phyloP scores from a whole-genome alignment of 2,888 invertebrate genomes.

The Leptinotarsa haldemani region DNA sequence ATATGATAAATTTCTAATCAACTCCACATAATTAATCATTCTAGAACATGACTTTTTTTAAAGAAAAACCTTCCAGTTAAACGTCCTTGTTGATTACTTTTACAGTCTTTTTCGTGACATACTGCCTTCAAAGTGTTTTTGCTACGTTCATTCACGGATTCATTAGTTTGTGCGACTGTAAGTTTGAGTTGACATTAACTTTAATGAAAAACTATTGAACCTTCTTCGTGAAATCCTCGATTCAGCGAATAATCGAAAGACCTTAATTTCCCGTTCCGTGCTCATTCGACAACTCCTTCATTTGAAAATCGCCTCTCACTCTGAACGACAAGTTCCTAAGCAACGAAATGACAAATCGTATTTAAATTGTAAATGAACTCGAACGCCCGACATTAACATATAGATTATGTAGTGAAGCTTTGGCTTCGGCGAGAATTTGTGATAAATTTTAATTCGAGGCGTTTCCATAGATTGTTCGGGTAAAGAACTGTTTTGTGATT shows the following conservation, averaged over 20 bases:
- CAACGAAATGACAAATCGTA: constrained; percentile 33
- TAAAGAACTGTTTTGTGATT: neutral
- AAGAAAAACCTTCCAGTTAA: no score
- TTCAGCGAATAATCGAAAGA: neutral
- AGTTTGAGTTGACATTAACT: neutral
- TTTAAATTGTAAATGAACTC: constrained; percentile 49
- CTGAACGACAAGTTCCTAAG: constrained; percentile 28
- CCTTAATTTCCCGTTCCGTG: constrained; percentile 1
- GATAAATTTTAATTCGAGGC: constrained; percentile 22
- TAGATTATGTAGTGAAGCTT: constrained; percentile 30
- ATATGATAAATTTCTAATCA: no score
- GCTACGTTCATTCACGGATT: neutral
- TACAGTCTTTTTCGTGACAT: no score
- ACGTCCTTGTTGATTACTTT: no score
- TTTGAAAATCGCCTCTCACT: constrained; percentile 25
- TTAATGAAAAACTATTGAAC: neutral
- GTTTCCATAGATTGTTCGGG: constrained; percentile 14
- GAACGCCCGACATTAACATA: constrained; percentile 36
- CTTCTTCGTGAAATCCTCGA: neutral
- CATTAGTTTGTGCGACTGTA: neutral
- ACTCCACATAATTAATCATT: no score
- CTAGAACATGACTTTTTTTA: no score
- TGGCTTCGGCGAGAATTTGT: constrained; percentile 6
- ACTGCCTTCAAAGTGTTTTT: no score
- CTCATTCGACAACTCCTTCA: constrained; percentile 25